A percentile compares a stretch with the other conserved stretches of the same genome.
These are phyloP conservation scores for Macaca mulatta DNA, from an alignment of 2,113 vertebrate species.

Conservation along the genomic window DNA sequence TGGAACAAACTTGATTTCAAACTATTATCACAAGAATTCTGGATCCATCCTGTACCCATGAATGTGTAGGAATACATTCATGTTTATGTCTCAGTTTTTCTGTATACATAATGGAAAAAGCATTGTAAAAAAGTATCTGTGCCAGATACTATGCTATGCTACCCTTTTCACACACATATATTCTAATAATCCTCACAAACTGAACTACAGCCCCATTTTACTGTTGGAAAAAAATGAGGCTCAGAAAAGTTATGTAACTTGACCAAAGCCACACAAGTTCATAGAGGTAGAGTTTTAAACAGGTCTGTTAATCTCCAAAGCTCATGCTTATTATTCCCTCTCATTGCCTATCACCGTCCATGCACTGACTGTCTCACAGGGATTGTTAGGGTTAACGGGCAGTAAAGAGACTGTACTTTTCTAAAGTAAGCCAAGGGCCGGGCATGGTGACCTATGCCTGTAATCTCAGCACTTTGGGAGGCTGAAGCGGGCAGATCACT, in stretches of 20 bases:
- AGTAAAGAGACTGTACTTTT: not conserved
- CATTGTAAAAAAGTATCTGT: not conserved
- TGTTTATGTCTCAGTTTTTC: not conserved
- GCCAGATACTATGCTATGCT: not conserved
- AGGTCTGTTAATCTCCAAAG: not conserved
- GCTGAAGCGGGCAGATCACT: too few relatives aligned
- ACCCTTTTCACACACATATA: not conserved
- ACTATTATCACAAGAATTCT: conserved; percentile 32
- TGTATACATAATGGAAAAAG: not conserved
- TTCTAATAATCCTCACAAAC: conserved; percentile 19
- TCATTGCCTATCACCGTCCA: not conserved
- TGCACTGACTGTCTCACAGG: not conserved
- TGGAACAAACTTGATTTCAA: not conserved
- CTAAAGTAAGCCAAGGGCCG: not conserved
- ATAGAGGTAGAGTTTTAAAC: not conserved
- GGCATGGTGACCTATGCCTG: too few relatives aligned
- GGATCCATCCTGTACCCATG: not conserved
- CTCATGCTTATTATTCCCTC: not conserved
- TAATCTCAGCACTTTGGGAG: too few relatives aligned
- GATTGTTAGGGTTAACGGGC: not conserved
- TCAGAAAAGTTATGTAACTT: conserved; percentile 18
- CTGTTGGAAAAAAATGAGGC: not conserved
- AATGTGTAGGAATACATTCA: not conserved
- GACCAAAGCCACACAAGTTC: not conserved
- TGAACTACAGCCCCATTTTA: conserved; percentile 13